Percentiles rank a stretch among this genome's conserved stretches.
Conservation (phyloP, 1,140 invertebrate species). For the Nephotettix cincticeps region DNA sequence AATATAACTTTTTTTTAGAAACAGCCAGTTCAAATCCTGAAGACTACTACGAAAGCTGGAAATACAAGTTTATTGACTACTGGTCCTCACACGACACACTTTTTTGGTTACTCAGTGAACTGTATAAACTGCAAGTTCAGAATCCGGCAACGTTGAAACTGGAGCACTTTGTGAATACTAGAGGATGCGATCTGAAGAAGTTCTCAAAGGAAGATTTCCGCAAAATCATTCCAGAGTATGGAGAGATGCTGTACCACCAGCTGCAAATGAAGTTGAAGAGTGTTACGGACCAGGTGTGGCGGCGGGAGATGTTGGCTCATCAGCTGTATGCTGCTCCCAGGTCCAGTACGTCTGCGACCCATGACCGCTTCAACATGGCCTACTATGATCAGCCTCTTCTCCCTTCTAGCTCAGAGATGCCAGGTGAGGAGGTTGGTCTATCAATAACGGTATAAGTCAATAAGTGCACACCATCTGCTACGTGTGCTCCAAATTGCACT, state of each 20-base stretch:
- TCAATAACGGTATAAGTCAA: neutral
- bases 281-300: neutral
- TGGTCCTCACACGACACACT: neutral
- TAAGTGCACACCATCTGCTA: too few relatives aligned
- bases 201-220: neutral
- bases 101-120: neutral
- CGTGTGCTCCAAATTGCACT: too few relatives aligned
- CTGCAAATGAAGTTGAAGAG: neutral
- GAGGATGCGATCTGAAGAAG: neutral
- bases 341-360: neutral
- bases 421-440: neutral
- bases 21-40: too few relatives aligned
- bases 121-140: neutral
- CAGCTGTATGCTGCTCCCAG: neutral
- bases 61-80: neutral
- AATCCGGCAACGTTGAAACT: neutral
- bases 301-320: neutral
- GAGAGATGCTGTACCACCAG: neutral
- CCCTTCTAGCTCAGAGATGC: neutral
- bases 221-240: neutral
- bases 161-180: neutral
- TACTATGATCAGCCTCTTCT: neutral
- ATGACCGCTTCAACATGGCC: neutral
- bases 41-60: neutral
- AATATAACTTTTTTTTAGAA: too few relatives aligned